phyloP scores from a whole-genome alignment of 2,797 vertebrate genomes.

The Cheirogaleus major region DNA sequence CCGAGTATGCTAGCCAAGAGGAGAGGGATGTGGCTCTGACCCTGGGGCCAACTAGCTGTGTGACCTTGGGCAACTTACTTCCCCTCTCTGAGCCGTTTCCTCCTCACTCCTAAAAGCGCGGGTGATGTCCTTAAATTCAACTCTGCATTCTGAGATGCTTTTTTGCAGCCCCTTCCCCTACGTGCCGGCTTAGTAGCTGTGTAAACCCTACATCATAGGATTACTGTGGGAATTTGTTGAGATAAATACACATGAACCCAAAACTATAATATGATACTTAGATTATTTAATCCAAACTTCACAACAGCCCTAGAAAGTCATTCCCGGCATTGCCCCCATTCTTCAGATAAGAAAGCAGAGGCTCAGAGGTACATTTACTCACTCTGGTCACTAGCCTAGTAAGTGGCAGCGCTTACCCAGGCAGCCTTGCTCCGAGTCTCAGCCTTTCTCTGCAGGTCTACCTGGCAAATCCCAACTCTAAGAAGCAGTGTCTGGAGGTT shows the following conservation, averaged over 20 bases:
- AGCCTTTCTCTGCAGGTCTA: not conserved
- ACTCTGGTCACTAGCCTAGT: not conserved
- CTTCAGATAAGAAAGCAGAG: not conserved
- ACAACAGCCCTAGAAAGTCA: not conserved
- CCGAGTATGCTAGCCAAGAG: not conserved
- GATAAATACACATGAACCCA: not conserved
- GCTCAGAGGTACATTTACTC: not conserved
- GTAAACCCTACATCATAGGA: not conserved
- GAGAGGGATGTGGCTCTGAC: not conserved
- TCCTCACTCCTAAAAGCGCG: not conserved
- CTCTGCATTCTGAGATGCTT: not conserved
- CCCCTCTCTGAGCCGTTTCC: not conserved
- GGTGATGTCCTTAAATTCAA: not conserved
- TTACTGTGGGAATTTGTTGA: not conserved
- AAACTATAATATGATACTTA: not conserved
- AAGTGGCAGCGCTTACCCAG: not conserved
- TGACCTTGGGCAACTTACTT: not conserved
- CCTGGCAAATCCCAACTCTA: not conserved
- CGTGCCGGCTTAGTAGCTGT: not conserved
- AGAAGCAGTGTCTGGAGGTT: not conserved
- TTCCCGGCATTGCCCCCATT: not conserved
- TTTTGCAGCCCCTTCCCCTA: not conserved
- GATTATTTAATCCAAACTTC: not conserved
- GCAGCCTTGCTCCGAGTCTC: not conserved
- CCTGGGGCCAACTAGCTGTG: not conserved